These are phyloP conservation scores for Oncorhynchus nerka DNA, from an alignment of 2,113 vertebrate species.

Conservation along the genomic window DNA sequence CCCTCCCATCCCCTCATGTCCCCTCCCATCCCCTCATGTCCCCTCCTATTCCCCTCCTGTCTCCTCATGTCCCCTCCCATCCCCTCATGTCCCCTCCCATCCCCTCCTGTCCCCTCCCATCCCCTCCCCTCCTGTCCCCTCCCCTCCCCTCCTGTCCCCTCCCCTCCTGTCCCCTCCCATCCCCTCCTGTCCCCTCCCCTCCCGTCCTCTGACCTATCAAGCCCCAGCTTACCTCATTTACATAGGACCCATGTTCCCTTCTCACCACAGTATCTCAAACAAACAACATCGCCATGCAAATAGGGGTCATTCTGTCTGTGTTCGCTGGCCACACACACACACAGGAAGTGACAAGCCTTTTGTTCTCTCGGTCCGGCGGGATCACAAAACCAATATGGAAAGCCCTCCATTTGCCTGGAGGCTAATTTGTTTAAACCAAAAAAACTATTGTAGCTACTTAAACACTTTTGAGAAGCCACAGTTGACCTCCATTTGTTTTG, in stretches of 20 bases:
- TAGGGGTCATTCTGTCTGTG: conserved; percentile 38
- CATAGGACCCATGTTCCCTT: conserved; percentile 30
- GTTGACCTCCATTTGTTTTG: not conserved
- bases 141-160: no score
- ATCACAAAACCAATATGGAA: conserved; percentile 67
- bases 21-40: no score
- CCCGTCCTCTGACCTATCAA: not conserved
- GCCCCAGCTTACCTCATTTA: conserved; percentile 36
- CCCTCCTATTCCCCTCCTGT: no score
- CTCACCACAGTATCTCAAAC: not conserved
- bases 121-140: no score
- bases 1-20: no score
- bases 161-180: no score
- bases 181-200: not conserved
- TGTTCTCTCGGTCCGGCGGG: conserved; percentile 10
- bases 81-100: no score
- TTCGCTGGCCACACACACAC: conserved; percentile 48
- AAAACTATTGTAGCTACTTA: conserved; percentile 37
- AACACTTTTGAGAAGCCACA: conserved; percentile 49
- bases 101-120: no score
- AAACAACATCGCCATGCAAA: conserved; percentile 56
- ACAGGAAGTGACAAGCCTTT: conserved; percentile 35
- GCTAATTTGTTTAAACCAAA: conserved; percentile 50
- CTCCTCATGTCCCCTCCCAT: no score
- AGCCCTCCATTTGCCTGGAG: conserved; percentile 49